Conservation (phyloP, 64 coral and sea anemone genomes). For the Anthopleura sola region DNA sequence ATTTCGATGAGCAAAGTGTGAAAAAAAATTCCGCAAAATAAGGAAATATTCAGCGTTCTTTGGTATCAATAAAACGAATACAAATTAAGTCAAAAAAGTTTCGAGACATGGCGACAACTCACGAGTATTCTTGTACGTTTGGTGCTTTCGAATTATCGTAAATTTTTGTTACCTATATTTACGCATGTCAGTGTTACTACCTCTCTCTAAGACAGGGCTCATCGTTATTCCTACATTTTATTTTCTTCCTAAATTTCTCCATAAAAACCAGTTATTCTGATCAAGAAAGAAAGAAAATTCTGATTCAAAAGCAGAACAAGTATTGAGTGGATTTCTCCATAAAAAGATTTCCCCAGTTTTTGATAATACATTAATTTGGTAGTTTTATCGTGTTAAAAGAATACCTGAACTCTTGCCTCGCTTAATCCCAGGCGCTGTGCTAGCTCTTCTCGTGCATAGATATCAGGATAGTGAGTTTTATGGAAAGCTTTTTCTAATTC, state of each 20-base stretch:
- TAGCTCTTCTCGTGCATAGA: conserved; percentile 92
- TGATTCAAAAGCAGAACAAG: neutral
- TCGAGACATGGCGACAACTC: too few species aligned
- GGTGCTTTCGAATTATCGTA: too few species aligned
- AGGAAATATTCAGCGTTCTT: too few species aligned
- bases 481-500: conserved; percentile 94
- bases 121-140: too few species aligned
- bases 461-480: conserved; percentile 98
- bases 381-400: neutral
- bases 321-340: neutral
- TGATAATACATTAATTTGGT: neutral
- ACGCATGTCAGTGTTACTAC: too few species aligned
- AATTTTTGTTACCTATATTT: too few species aligned
- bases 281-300: neutral
- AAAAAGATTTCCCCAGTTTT: neutral
- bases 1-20: neutral
- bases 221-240: neutral
- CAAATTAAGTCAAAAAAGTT: too few species aligned
- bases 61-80: too few species aligned
- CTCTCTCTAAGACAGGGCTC: too few species aligned
- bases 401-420: conserved; percentile 95
- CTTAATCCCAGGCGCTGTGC: conserved; percentile 82
- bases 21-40: too few species aligned
- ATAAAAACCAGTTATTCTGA: neutral
- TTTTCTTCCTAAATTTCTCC: neutral